Conservation (phyloP, 2,797 vertebrate genomes). For the Oreonectes daqikongensis region DNA sequence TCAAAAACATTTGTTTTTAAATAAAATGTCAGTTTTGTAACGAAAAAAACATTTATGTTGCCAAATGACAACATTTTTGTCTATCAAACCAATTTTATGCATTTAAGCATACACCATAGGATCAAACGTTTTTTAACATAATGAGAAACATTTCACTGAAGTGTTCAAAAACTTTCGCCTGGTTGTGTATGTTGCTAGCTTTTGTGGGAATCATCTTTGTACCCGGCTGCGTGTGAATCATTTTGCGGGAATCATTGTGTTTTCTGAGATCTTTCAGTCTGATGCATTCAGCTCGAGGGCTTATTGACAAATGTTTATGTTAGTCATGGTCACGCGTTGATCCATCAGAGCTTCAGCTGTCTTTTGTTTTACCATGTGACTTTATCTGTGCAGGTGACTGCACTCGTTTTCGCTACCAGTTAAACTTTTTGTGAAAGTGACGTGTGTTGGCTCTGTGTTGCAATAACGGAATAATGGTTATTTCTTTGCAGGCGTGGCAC, state of each 20-base stretch:
- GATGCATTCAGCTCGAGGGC: background rate
- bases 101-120: too few species aligned
- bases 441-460: background rate
- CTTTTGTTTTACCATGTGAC: background rate
- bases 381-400: background rate
- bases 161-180: too few species aligned
- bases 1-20: too few species aligned
- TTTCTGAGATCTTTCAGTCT: background rate
- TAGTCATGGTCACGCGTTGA: background rate
- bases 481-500: slow-evolving; percentile 90
- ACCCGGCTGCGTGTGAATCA: background rate
- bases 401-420: background rate
- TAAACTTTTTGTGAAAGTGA: background rate
- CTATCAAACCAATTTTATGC: too few species aligned
- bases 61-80: too few species aligned
- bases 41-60: too few species aligned
- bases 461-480: slow-evolving; percentile 8
- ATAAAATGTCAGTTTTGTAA: too few species aligned
- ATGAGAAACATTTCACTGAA: too few species aligned
- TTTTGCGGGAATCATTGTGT: background rate
- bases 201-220: background rate
- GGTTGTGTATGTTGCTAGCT: background rate
- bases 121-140: too few species aligned
- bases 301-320: background rate
- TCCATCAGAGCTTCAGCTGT: background rate